A percentile compares a stretch with the other conserved stretches of the same genome.
Evolutionary conservation across 1,140 invertebrate genomes (phyloP).

Genomic region (Parapsyche elsis): DNA sequence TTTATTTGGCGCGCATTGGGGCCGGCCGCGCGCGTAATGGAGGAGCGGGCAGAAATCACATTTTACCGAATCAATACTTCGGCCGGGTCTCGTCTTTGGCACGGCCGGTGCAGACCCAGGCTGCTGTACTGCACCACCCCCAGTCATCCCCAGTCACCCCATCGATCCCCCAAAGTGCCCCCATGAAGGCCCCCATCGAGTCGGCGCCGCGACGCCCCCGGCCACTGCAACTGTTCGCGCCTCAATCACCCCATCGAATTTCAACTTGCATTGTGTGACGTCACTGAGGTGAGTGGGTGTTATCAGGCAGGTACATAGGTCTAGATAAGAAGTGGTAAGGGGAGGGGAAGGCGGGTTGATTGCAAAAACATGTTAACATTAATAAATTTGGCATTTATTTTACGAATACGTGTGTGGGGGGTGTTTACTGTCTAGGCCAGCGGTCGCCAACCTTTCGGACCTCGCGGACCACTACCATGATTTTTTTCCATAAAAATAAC

Average conservation of each 20-base stretch:
- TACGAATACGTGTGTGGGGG: no score
- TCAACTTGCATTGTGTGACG: no score
- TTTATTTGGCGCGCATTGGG: constrained; percentile 31
- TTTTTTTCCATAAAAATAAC: no score
- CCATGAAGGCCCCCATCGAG: not conserved
- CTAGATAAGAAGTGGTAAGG: not conserved
- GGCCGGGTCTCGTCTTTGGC: constrained; percentile 52
- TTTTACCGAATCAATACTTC: constrained; percentile 57
- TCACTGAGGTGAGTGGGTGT: no score
- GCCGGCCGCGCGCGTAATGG: constrained; percentile 26
- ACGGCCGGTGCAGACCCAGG: constrained; percentile 44
- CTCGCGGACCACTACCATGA: no score
- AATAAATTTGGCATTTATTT: no score
- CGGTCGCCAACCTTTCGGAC: no score
- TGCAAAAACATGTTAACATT: no score
- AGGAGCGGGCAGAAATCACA: constrained; percentile 56
- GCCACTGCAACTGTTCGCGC: constrained; percentile 17
- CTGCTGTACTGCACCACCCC: constrained; percentile 33
- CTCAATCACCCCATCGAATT: not conserved
- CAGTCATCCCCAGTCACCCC: not conserved
- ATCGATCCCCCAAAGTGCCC: not conserved
- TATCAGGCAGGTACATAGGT: no score
- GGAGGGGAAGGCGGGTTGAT: not conserved
- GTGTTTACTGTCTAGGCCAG: no score
- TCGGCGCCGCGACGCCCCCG: not conserved